Evolutionary conservation across 1,140 invertebrate genomes (phyloP).

Genomic region (Theocolax elegans): DNA sequence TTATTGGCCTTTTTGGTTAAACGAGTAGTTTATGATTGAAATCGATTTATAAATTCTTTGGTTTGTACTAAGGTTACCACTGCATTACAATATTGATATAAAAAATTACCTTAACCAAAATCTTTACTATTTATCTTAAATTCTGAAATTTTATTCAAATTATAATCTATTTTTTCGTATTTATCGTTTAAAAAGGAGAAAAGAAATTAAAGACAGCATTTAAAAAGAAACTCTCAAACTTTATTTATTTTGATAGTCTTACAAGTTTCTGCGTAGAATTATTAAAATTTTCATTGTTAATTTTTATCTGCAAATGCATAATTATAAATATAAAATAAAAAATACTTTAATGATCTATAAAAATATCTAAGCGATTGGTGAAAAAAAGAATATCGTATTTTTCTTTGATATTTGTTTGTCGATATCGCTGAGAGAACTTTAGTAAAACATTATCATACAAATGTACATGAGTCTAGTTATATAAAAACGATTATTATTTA

Average conservation of each 20-base stretch:
- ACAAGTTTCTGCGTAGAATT: not conserved
- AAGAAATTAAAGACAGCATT: not conserved
- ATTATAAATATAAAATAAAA: not conserved
- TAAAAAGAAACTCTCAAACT: not conserved
- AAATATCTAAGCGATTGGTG: conserved; percentile 12
- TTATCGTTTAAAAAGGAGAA: not conserved
- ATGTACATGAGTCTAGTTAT: not conserved
- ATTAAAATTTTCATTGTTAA: not conserved
- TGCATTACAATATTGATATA: no score
- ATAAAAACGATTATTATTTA: no score
- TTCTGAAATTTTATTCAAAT: no score
- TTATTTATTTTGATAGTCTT: not conserved
- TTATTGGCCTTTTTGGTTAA: no score
- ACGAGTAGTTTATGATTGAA: no score
- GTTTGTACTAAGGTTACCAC: no score
- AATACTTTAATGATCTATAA: not conserved
- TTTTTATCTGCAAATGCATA: not conserved
- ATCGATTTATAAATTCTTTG: no score
- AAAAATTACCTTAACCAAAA: no score
- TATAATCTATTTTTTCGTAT: no score
- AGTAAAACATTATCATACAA: conserved; percentile 7
- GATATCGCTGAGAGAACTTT: not conserved
- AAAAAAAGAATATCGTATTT: conserved; percentile 7
- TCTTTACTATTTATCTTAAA: no score
- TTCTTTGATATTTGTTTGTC: not conserved